phyloP scores from a whole-genome alignment of 1,140 invertebrate species.

The Euura lappo region DNA sequence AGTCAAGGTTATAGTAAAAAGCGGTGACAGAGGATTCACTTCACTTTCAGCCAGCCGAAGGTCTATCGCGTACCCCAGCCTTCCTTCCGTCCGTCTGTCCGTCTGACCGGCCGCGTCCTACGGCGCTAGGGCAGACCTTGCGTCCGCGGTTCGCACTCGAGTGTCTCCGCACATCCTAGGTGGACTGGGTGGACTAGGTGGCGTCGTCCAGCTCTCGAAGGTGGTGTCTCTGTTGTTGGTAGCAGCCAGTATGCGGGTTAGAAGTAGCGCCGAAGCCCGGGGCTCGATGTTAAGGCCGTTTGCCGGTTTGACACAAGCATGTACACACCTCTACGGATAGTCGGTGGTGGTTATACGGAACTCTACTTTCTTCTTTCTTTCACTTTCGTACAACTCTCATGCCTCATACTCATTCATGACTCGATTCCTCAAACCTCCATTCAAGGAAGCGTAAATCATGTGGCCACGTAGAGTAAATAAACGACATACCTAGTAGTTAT shows the following conservation, averaged over 20 bases:
- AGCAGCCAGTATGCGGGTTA: too few species aligned
- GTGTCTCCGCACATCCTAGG: too few species aligned
- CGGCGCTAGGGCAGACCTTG: too few species aligned
- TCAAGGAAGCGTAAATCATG: constrained; percentile 7
- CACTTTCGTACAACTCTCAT: constrained; percentile 7
- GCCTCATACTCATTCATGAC: constrained; percentile 6
- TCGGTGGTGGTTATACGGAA: not conserved
- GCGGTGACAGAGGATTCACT: constrained; percentile 6
- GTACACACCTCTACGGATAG: not conserved
- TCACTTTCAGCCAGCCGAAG: constrained; percentile 6
- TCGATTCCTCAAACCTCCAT: constrained; percentile 2
- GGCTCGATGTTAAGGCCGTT: constrained; percentile 6
- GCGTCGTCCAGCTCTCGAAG: too few species aligned
- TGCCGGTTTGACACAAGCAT: not conserved
- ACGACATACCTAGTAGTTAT: not conserved
- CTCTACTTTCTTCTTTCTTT: constrained; percentile 7
- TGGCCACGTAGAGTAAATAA: constrained; percentile 3
- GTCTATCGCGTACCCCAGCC: not conserved
- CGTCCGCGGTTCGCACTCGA: too few species aligned
- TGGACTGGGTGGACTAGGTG: too few species aligned
- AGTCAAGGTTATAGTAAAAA: constrained; percentile 7
- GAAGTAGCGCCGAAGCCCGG: not conserved
- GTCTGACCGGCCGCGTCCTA: not conserved
- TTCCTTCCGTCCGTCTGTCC: not conserved
- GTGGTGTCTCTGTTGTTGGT: too few species aligned